phyloP scores from a whole-genome alignment of 2,113 vertebrate genomes.

The Zapornia atra region DNA sequence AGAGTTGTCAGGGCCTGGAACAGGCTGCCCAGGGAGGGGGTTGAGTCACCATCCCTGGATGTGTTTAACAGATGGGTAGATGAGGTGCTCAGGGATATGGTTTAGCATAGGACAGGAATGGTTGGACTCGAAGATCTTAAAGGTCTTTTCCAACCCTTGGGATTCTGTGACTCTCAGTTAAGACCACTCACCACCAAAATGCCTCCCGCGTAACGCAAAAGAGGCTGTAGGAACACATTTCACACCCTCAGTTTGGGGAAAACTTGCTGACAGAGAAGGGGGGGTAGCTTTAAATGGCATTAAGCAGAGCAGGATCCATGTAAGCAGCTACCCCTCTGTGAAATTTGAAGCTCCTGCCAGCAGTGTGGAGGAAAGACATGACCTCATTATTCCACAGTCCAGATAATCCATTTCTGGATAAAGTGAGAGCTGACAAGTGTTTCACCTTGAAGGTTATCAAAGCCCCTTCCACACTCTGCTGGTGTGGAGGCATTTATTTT shows the following conservation, averaged over 20 bases:
- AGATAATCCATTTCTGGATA: constrained; percentile 54
- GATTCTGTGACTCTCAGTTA: background rate
- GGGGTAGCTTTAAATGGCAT: background rate
- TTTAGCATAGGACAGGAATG: too few relatives aligned
- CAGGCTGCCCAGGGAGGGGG: too few relatives aligned
- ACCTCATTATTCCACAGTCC: constrained; percentile 62
- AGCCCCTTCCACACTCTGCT: constrained; percentile 38
- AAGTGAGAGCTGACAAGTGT: constrained; percentile 58
- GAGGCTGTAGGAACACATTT: background rate
- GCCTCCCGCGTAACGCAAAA: rapidly evolving
- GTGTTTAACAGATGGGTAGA: too few relatives aligned
- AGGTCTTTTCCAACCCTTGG: too few relatives aligned
- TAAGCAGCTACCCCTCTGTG: constrained; percentile 29
- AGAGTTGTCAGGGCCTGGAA: too few relatives aligned
- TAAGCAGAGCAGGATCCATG: background rate
- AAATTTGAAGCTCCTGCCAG: constrained; percentile 41
- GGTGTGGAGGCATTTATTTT: background rate
- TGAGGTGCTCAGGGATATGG: too few relatives aligned
- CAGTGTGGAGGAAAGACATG: constrained; percentile 36
- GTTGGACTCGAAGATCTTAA: too few relatives aligned
- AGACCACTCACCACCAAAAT: background rate
- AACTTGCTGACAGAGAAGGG: background rate
- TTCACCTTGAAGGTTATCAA: constrained; percentile 56
- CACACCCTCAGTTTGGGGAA: background rate
- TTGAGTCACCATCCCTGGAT: too few relatives aligned